These are phyloP conservation scores for Oreochromis tanganicae DNA, from an alignment of 2,113 vertebrate genomes.

Conservation along the genomic window DNA sequence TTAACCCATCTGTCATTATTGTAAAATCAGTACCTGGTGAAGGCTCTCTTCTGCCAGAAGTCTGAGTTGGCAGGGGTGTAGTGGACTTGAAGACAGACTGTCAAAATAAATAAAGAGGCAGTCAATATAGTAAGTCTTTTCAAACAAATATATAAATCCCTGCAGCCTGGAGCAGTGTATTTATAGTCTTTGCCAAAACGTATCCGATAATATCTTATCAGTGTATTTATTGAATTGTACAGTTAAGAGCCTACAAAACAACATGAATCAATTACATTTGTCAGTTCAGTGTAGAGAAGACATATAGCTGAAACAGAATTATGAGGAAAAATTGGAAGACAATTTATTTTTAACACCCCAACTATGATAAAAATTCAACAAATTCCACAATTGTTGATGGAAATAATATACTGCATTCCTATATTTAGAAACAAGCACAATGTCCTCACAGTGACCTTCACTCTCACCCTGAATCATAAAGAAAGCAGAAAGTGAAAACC, in stretches of 20 bases:
- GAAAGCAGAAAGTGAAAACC: not conserved
- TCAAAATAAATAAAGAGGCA: not conserved
- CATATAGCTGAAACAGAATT: not conserved
- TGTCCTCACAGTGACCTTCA: not conserved
- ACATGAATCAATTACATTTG: not conserved
- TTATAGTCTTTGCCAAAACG: not conserved
- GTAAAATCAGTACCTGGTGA: slow-evolving; percentile 73
- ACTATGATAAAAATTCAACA: not conserved
- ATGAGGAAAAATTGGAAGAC: not conserved
- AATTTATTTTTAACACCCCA: rapidly evolving
- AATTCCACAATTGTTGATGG: not conserved
- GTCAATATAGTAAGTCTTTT: not conserved
- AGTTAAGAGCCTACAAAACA: not conserved
- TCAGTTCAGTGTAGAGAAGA: not conserved
- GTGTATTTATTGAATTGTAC: not conserved
- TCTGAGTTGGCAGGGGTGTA: slow-evolving; percentile 29
- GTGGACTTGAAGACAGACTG: slow-evolving; percentile 60
- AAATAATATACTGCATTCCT: not conserved
- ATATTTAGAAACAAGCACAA: not conserved
- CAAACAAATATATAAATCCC: not conserved
- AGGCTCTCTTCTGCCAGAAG: slow-evolving; percentile 42
- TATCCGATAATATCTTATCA: not conserved
- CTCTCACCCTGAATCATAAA: not conserved
- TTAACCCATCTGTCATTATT: not conserved
- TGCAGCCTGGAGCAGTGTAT: not conserved